Percentiles rank a stretch among this genome's conserved stretches.
These are phyloP conservation scores for Bettongia penicillata DNA, from an alignment of 2,113 vertebrate genomes.

Conservation along the genomic window DNA sequence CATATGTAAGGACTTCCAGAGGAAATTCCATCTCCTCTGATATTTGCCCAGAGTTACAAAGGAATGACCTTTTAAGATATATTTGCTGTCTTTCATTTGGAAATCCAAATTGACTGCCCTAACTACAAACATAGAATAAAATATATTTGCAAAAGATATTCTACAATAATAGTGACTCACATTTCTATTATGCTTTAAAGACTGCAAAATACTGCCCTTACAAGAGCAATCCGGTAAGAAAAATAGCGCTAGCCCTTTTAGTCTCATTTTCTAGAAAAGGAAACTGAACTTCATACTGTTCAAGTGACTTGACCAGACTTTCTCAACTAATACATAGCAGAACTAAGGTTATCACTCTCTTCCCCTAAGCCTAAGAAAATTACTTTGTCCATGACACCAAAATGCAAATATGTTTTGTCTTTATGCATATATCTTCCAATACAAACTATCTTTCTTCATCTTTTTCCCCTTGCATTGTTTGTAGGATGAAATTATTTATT, in stretches of 20 bases:
- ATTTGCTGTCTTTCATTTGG: constrained; percentile 21
- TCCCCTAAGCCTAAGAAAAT: background rate
- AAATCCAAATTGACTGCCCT: constrained; percentile 20
- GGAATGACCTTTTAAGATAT: background rate
- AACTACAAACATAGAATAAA: background rate
- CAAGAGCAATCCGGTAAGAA: background rate
- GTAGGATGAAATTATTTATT: constrained; percentile 1
- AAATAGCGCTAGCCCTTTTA: background rate
- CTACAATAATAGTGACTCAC: background rate
- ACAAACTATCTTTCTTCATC: constrained; percentile 14
- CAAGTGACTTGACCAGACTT: background rate
- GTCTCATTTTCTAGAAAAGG: background rate
- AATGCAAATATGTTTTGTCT: background rate
- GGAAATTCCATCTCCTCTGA: background rate
- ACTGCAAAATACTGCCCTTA: background rate
- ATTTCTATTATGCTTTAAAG: background rate
- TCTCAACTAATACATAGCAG: background rate
- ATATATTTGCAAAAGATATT: background rate
- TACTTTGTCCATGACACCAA: background rate
- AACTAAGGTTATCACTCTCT: background rate
- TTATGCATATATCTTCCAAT: background rate
- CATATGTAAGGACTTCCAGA: constrained; percentile 21
- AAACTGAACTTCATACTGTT: background rate
- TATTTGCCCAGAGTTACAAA: background rate
- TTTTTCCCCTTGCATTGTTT: background rate